These are phyloP conservation scores for Eilema sororculum DNA, from an alignment of 2,888 invertebrate species.

Conservation along the genomic window DNA sequence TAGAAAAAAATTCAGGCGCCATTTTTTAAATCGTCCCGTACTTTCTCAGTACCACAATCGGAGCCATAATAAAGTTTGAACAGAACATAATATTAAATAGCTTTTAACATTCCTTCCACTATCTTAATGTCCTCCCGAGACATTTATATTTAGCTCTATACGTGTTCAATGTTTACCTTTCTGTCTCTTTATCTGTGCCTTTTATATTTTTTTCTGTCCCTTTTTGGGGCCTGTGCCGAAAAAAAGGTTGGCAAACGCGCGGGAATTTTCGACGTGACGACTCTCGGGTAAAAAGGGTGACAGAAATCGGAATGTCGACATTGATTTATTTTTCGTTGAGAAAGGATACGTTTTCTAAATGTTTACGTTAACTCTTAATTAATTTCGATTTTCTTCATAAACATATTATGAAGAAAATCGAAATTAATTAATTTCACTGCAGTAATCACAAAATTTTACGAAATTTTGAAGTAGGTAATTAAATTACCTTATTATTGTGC, in stretches of 20 bases:
- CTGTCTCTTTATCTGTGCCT: constrained; percentile 75
- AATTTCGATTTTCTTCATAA: no score
- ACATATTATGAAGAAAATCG: no score
- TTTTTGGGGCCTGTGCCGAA: constrained; percentile 65
- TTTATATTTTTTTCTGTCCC: constrained; percentile 59
- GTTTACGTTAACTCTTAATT: background rate
- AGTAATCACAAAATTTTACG: no score
- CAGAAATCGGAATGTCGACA: background rate
- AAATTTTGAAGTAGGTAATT: no score
- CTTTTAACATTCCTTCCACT: constrained; percentile 85
- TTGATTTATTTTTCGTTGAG: background rate
- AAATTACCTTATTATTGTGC: no score
- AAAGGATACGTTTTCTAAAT: background rate
- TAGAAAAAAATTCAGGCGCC: background rate
- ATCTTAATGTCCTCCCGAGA: constrained; percentile 81
- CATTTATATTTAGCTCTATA: constrained; percentile 86
- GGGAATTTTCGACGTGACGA: constrained; percentile 23
- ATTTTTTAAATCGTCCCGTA: constrained; percentile 30
- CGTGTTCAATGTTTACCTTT: constrained; percentile 85
- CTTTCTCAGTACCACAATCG: constrained; percentile 53
- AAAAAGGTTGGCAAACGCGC: constrained; percentile 25
- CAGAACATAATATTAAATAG: constrained; percentile 88
- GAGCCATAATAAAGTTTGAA: constrained; percentile 83
- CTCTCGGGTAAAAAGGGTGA: constrained; percentile 20
- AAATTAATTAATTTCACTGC: no score